Conservation (phyloP, 2,888 invertebrate genomes). For the Ennomos erosarius region DNA sequence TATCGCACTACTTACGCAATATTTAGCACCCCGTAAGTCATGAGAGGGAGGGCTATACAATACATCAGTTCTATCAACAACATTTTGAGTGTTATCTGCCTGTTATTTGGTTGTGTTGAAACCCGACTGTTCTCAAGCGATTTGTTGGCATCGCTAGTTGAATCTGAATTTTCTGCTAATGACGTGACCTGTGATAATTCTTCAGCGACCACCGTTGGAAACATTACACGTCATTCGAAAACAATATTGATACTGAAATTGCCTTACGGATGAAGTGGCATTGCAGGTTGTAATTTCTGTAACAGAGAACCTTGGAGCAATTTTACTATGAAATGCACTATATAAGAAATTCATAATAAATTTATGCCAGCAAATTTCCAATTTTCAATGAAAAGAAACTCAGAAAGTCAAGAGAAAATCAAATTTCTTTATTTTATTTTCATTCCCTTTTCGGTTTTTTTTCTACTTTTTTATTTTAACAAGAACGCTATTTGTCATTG, state of each 20-base stretch:
- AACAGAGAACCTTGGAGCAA: slow-evolving; percentile 35
- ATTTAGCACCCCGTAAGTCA: slow-evolving; percentile 89
- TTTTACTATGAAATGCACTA: slow-evolving; percentile 36
- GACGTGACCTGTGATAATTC: slow-evolving; percentile 79
- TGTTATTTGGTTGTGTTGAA: slow-evolving; percentile 65
- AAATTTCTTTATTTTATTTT: too few species aligned
- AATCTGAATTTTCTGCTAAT: slow-evolving; percentile 63
- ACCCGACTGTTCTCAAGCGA: slow-evolving; percentile 64
- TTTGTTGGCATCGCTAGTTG: slow-evolving; percentile 74
- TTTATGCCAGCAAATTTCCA: slow-evolving; percentile 26
- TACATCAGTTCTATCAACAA: slow-evolving; percentile 88
- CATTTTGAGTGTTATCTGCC: slow-evolving; percentile 80
- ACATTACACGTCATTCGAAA: slow-evolving; percentile 85
- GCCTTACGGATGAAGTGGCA: slow-evolving; percentile 56
- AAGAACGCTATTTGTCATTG: slow-evolving; percentile 5
- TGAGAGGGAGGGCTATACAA: slow-evolving; percentile 87
- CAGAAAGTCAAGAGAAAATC: too few species aligned
- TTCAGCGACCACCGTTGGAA: slow-evolving; percentile 80
- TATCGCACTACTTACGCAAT: slow-evolving; percentile 85
- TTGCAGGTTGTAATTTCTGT: slow-evolving; percentile 49
- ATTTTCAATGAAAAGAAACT: slow-evolving; percentile 29
- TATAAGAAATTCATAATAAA: slow-evolving; percentile 56
- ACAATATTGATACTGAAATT: slow-evolving; percentile 61
- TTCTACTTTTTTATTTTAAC: too few species aligned
- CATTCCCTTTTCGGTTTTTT: too few species aligned